Evolutionary conservation across 1,140 invertebrate species (phyloP).

Genomic region (Mizuhopecten yessoensis): DNA sequence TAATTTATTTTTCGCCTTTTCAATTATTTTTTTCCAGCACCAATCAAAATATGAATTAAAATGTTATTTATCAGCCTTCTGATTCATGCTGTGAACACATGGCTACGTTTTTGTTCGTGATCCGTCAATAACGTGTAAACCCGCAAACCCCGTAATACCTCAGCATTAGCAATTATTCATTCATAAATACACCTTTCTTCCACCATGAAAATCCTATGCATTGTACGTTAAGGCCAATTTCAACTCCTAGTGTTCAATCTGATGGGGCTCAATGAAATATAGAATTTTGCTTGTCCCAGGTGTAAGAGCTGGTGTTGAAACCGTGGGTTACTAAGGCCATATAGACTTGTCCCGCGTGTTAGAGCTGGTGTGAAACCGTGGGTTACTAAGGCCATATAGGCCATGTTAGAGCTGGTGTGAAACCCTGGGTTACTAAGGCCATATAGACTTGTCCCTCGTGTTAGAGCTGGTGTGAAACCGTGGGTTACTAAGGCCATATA

Average conservation of each 20-base stretch:
- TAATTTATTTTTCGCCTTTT: not conserved
- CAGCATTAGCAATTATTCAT: not conserved
- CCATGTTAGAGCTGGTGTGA: not conserved
- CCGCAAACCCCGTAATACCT: not conserved
- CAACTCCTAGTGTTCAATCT: slow-evolving; percentile 37
- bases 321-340: not conserved
- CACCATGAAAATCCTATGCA: slow-evolving; percentile 13
- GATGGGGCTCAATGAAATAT: slow-evolving; percentile 19
- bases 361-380: not conserved
- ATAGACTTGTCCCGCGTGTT: not conserved
- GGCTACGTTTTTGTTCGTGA: slow-evolving; percentile 1
- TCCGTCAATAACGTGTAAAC: not conserved
- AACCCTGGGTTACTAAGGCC: not conserved
- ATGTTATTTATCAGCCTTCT: not conserved
- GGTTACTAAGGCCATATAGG: not conserved
- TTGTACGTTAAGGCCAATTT: slow-evolving; percentile 23
- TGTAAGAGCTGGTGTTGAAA: not conserved
- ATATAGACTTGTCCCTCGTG: not conserved
- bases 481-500: not conserved
- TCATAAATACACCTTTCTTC: slow-evolving; percentile 32
- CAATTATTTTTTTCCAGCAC: slow-evolving; percentile 29
- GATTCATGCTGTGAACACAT: not conserved
- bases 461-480: not conserved
- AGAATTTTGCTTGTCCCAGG: slow-evolving; percentile 12
- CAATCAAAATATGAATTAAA: slow-evolving; percentile 40